Conservation (phyloP, 2,797 vertebrate genomes). For the Eleutherodactylus coqui region DNA sequence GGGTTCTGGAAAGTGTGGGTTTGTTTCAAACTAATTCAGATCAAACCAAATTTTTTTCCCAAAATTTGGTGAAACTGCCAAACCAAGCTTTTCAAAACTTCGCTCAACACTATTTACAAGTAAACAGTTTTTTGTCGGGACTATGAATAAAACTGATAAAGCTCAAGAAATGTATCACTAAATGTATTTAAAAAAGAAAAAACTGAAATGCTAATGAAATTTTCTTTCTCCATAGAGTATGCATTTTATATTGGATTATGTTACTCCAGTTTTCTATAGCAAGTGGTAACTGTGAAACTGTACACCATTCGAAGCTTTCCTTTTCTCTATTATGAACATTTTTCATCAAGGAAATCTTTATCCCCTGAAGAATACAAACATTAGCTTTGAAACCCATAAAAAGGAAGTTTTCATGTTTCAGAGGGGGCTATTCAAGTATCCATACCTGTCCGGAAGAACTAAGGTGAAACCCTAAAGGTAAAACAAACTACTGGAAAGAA, state of each 20-base stretch:
- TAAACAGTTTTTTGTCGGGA: too few relatives aligned
- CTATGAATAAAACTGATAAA: too few relatives aligned
- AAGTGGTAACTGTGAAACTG: slow-evolving; percentile 60
- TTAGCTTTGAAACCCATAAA: slow-evolving; percentile 48
- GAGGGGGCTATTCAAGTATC: slow-evolving; percentile 19
- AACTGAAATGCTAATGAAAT: neutral
- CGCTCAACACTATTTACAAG: too few relatives aligned
- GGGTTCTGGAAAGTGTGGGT: too few relatives aligned
- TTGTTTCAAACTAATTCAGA: too few relatives aligned
- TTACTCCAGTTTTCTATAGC: slow-evolving; percentile 50
- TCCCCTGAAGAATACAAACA: slow-evolving; percentile 53
- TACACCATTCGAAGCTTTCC: slow-evolving; percentile 44
- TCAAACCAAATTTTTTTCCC: too few relatives aligned
- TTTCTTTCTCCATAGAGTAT: neutral
- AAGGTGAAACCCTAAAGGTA: slow-evolving; percentile 53
- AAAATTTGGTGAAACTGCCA: too few relatives aligned
- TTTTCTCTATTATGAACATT: slow-evolving; percentile 42
- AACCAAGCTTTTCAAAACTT: too few relatives aligned
- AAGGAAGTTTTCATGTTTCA: slow-evolving; percentile 28
- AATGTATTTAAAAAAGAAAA: neutral
- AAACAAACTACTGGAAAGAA: slow-evolving; percentile 36
- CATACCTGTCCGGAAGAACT: slow-evolving; percentile 26
- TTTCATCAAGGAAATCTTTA: slow-evolving; percentile 48
- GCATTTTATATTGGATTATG: slow-evolving; percentile 44
- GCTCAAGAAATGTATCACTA: too few relatives aligned